These are phyloP conservation scores for Microchrysa polita DNA, from an alignment of 2,888 invertebrate species.

Conservation along the genomic window DNA sequence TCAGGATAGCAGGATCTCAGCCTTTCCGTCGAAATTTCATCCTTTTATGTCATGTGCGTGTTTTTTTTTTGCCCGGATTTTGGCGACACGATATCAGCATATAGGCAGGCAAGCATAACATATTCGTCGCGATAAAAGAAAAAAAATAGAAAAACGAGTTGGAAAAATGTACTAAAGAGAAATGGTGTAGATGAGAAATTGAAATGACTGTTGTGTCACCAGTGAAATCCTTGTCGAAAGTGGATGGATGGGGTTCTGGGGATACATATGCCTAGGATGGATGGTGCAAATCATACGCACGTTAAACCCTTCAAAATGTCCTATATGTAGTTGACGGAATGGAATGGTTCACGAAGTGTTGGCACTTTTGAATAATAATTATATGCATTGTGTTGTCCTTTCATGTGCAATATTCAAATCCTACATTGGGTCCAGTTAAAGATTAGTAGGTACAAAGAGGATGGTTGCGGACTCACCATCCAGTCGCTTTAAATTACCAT, in stretches of 20 bases:
- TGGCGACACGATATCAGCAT: constrained; percentile 14
- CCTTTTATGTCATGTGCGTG: constrained; percentile 47
- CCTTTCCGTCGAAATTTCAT: constrained; percentile 42
- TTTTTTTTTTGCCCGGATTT: constrained; percentile 10
- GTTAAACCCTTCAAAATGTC: constrained; percentile 36
- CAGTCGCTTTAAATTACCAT: too few species aligned
- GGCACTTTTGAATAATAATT: too few species aligned
- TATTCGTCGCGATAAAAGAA: constrained; percentile 24
- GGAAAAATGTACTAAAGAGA: too few species aligned
- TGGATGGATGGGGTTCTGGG: too few species aligned
- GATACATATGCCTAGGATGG: constrained; percentile 15
- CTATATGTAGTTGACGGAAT: constrained; percentile 1
- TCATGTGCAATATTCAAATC: too few species aligned
- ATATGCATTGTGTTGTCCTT: too few species aligned
- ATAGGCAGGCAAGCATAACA: constrained; percentile 16
- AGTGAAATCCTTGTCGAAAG: neutral
- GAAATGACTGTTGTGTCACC: constrained; percentile 8
- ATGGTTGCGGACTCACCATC: too few species aligned
- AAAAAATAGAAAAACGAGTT: neutral
- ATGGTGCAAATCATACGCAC: constrained; percentile 30
- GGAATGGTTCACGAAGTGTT: neutral
- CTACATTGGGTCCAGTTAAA: too few species aligned
- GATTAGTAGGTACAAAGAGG: too few species aligned
- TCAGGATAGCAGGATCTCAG: constrained; percentile 16
- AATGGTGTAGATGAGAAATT: constrained; percentile 20